Conservation (phyloP, 2,113 vertebrate genomes). For the Xyliphius kryptos region DNA sequence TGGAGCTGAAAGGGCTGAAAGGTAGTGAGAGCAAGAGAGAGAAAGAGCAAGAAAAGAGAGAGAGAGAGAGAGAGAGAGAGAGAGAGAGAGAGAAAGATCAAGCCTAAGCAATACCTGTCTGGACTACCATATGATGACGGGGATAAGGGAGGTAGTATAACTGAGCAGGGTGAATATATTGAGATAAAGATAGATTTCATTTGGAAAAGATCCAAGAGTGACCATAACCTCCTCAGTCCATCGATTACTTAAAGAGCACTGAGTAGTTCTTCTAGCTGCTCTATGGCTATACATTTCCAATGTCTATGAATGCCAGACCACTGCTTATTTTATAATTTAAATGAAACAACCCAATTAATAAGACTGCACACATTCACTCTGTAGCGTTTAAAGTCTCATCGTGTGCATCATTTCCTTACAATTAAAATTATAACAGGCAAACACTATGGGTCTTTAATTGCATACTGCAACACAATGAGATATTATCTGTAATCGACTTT, state of each 20-base stretch:
- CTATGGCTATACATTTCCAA: not conserved
- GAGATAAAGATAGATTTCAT: conserved; percentile 29
- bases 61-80: not conserved
- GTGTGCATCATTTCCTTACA: no score
- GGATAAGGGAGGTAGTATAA: conserved; percentile 8
- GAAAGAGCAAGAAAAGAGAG: not conserved
- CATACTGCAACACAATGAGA: no score
- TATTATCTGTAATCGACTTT: no score
- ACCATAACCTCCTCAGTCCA: not conserved
- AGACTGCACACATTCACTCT: not conserved
- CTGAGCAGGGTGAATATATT: conserved; percentile 6
- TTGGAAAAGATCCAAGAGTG: conserved; percentile 11
- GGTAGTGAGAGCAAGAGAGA: not conserved
- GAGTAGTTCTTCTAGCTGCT: not conserved
- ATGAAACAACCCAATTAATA: not conserved
- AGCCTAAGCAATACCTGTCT: conserved; percentile 10
- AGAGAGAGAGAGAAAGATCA: conserved; percentile 14
- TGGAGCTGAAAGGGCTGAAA: conserved; percentile 5
- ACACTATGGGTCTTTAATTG: no score
- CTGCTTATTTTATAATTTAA: not conserved
- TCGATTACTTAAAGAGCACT: not conserved
- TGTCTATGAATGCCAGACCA: not conserved
- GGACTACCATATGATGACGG: conserved; percentile 11
- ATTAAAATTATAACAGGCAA: no score
- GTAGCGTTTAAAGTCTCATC: no score